Percentiles rank a stretch among this genome's conserved stretches.
phyloP scores from a whole-genome alignment of 2,797 vertebrate genomes.

The Todus mexicanus region DNA sequence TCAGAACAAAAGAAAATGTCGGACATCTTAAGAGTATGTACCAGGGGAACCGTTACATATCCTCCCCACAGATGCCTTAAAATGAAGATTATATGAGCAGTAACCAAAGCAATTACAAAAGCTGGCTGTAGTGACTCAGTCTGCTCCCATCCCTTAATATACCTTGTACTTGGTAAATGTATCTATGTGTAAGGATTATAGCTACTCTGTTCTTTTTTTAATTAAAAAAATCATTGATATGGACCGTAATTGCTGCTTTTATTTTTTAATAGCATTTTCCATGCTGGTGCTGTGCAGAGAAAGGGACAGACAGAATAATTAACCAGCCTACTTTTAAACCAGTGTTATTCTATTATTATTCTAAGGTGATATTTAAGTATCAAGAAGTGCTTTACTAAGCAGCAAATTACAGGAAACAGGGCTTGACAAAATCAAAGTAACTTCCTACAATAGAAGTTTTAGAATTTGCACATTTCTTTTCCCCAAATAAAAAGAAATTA shows the following conservation, averaged over 20 bases:
- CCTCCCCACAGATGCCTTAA: background rate
- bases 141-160: background rate
- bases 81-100: background rate
- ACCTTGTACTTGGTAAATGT: background rate
- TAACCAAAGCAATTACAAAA: background rate
- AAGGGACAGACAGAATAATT: background rate
- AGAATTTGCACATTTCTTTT: background rate
- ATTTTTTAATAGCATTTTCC: background rate
- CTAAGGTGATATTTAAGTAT: background rate
- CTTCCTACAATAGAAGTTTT: background rate
- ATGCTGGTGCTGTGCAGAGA: background rate
- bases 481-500: background rate
- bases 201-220: background rate
- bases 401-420: background rate
- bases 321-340: background rate
- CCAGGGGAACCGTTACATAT: background rate
- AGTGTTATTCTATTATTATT: background rate
- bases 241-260: background rate
- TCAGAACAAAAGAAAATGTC: background rate
- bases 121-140: background rate
- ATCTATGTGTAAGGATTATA: background rate
- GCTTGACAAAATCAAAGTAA: background rate
- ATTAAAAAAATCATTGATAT: background rate
- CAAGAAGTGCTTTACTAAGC: background rate
- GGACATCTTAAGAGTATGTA: background rate